Percentiles rank a stretch among this genome's conserved stretches.
Evolutionary conservation across 2,888 invertebrate species (phyloP).

Genomic region (Yponomeuta sedellus): DNA sequence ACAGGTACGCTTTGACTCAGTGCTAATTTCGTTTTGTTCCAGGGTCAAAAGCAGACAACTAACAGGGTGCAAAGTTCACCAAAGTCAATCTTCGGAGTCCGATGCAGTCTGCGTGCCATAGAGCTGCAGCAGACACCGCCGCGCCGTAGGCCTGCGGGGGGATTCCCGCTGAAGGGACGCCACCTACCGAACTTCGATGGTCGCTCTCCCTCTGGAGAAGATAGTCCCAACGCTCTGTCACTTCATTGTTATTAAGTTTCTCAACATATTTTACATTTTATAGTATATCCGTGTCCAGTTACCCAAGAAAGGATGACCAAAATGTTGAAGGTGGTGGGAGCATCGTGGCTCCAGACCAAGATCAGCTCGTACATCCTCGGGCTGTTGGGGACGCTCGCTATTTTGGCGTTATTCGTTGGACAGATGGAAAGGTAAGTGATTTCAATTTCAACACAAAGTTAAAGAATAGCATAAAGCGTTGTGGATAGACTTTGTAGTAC

Average conservation of each 20-base stretch:
- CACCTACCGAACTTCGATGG: constrained; percentile 56
- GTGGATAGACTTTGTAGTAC: too few relatives aligned
- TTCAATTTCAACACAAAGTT: neutral
- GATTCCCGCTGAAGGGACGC: constrained; percentile 26
- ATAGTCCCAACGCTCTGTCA: constrained; percentile 68
- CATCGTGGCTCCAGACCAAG: constrained; percentile 86
- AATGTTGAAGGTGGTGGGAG: constrained; percentile 87
- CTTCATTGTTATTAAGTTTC: constrained; percentile 76
- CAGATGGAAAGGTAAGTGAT: constrained; percentile 78
- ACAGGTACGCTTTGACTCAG: neutral
- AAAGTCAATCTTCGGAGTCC: constrained; percentile 27
- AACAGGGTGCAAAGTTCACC: constrained; percentile 43
- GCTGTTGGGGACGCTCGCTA: constrained; percentile 80
- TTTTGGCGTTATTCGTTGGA: constrained; percentile 81
- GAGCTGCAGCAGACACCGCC: constrained; percentile 40
- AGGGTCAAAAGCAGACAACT: constrained; percentile 54
- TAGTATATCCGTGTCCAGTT: constrained; percentile 34
- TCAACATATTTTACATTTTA: constrained; percentile 71
- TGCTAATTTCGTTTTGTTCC: constrained; percentile 45
- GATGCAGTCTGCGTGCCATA: constrained; percentile 25
- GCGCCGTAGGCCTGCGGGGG: constrained; percentile 35
- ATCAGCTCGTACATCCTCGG: constrained; percentile 83
- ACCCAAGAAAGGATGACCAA: constrained; percentile 51
- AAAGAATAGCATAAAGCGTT: too few relatives aligned
- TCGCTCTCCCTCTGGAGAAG: constrained; percentile 60